Base-by-base conservation (phyloP, 2,888 invertebrate species). In the Cataglyphis livida region DNA sequence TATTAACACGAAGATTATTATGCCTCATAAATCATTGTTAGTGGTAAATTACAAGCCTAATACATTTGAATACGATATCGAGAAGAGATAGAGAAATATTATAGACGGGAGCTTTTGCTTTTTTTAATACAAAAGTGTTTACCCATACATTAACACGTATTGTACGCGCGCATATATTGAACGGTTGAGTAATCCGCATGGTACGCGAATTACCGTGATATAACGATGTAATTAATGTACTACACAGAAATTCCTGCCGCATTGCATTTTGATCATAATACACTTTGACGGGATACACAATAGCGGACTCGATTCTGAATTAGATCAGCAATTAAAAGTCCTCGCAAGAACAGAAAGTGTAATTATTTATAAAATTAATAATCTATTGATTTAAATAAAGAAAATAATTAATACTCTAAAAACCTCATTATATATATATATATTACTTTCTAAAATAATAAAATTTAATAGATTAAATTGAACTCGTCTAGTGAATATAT, bases 191-290 rank as follows among this genome's bases (percentile, higher is more conserved):
- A 68, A 76, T 57, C 4, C 32, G 41, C 21, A n/a, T 57, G 70
- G 57, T 57, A 68, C 68, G 70, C 21, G 28, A 70, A 21, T 59
- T 59, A 44, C 7, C 54, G n/a, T 28, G 28, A 41, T 38, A 57
- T 70, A 57, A 70, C 44, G 70, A 59, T 3, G 9, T 59, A 71
- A 79, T 79, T 79, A 59, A 71, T 59, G 32, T 1, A 70, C 32
- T 59, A 44, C 25, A 51, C 57, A 71, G 57, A 32, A 79, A 79
- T 79, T 70, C 44, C 78, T 41, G 66, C 3, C 28, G 38, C n/a
- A n/a, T 0, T 70, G 32, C 41, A 32, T 59, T 70, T 79, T 32
- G 32, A 41, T 57, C 57, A 70, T 79, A 71, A 79, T 44, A 4
- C 35, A 44, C 12, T 32, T 25, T n/a, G 28, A n/a, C 57, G 57